A percentile compares a stretch with the other conserved stretches of the same genome.
Conservation (phyloP, 2,888 invertebrate genomes). For the Orthosia cruda region DNA sequence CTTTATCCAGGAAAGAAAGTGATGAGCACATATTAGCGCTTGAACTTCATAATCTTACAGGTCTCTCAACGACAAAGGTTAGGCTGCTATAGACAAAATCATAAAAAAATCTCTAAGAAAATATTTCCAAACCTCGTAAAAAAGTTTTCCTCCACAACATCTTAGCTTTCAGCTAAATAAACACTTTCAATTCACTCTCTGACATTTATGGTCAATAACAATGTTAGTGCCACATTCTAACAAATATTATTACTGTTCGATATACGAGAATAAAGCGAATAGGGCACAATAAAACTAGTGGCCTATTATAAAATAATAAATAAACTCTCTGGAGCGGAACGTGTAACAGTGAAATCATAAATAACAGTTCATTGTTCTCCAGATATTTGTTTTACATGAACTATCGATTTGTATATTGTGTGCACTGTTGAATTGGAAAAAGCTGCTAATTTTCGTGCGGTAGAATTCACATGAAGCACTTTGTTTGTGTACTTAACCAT, state of each 20-base stretch:
- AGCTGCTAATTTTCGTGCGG: slow-evolving; percentile 13
- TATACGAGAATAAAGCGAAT: slow-evolving; percentile 42
- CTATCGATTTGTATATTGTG: slow-evolving; percentile 41
- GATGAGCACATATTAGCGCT: too few relatives aligned
- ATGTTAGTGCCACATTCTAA: slow-evolving; percentile 20
- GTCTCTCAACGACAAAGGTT: too few relatives aligned
- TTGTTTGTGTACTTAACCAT: background rate
- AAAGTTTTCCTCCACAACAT: background rate
- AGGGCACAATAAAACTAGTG: slow-evolving; percentile 52
- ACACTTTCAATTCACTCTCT: slow-evolving; percentile 39
- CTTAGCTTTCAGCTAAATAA: slow-evolving; percentile 30
- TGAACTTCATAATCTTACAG: too few relatives aligned
- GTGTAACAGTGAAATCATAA: slow-evolving; percentile 53
- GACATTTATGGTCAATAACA: slow-evolving; percentile 46
- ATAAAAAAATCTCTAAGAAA: background rate
- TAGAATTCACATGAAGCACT: slow-evolving; percentile 3
- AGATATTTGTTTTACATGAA: slow-evolving; percentile 54
- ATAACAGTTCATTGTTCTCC: slow-evolving; percentile 58
- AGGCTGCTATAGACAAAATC: too few relatives aligned
- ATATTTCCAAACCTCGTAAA: slow-evolving; percentile 4
- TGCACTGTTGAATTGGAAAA: slow-evolving; percentile 19
- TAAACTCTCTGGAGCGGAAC: slow-evolving; percentile 53
- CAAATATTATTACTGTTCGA: slow-evolving; percentile 42
- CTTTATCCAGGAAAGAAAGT: too few relatives aligned
- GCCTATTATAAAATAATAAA: slow-evolving; percentile 64